Conservation (phyloP, 2,888 invertebrate species). For the Heliconius charithonia region DNA sequence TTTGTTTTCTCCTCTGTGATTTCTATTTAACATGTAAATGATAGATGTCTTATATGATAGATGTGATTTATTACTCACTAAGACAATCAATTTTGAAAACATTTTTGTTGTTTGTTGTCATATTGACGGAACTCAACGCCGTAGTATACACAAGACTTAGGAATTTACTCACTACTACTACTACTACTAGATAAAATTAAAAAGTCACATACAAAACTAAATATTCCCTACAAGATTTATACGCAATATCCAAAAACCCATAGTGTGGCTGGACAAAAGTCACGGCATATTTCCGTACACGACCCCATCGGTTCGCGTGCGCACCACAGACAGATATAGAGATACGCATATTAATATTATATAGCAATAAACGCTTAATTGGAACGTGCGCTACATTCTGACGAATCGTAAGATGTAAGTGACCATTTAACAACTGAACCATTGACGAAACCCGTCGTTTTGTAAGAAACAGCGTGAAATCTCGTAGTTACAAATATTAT, state of each 20-base stretch:
- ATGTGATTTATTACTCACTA: not conserved
- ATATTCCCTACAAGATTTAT: not conserved
- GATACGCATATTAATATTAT: constrained; percentile 75
- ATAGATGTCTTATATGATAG: no score
- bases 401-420: constrained; percentile 57
- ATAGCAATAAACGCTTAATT: constrained; percentile 75
- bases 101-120: no score
- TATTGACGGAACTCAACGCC: not conserved
- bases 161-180: no score
- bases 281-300: constrained; percentile 69
- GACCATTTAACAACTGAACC: constrained; percentile 62
- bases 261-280: constrained; percentile 54
- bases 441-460: constrained; percentile 35
- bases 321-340: constrained; percentile 66
- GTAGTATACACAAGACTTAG: no score
- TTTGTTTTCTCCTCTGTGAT: not conserved
- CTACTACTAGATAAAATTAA: no score
- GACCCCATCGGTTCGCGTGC: constrained; percentile 72
- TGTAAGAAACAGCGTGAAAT: constrained; percentile 34
- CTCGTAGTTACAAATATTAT: constrained; percentile 35
- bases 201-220: not conserved
- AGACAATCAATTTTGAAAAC: not conserved
- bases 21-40: no score
- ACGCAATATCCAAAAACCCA: constrained; percentile 44
- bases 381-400: constrained; percentile 69